Percentiles rank a stretch among this genome's conserved stretches.
Conservation (phyloP, 2,113 vertebrate genomes). For the Platycercus adscitus region DNA sequence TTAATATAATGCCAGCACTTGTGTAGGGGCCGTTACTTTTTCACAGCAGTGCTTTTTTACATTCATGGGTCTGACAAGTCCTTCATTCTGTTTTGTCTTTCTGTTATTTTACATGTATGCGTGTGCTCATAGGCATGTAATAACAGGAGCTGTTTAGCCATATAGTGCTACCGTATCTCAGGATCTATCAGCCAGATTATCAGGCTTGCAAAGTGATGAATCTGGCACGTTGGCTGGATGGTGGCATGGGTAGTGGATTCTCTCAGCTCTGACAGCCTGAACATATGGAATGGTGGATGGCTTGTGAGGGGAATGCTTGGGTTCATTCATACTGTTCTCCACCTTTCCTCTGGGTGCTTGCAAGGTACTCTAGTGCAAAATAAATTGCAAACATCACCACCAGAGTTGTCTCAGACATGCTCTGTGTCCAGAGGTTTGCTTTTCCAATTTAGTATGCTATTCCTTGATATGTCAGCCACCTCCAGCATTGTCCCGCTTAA, state of each 20-base stretch:
- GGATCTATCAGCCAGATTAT: background rate
- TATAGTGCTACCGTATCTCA: background rate
- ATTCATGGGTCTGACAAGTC: background rate
- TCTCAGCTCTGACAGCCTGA: background rate
- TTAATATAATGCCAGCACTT: background rate
- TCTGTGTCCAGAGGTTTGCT: background rate
- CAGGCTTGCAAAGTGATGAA: background rate
- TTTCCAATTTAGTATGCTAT: background rate
- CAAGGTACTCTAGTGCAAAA: background rate
- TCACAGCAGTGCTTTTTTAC: background rate
- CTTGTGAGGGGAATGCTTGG: background rate
- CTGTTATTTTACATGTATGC: background rate
- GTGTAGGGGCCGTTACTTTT: background rate
- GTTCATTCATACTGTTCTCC: background rate
- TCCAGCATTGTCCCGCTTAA: background rate
- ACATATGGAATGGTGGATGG: accelerated
- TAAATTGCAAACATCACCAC: background rate
- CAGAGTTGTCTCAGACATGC: background rate
- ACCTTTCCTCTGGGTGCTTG: background rate
- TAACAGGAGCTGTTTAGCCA: background rate
- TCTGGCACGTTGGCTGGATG: background rate
- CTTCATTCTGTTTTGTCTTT: background rate
- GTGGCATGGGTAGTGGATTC: background rate
- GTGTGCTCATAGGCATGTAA: background rate
- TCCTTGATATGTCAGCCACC: conserved; percentile 38